Conservation (phyloP, 2,797 vertebrate genomes). For the Scolopax bukidnonensis region DNA sequence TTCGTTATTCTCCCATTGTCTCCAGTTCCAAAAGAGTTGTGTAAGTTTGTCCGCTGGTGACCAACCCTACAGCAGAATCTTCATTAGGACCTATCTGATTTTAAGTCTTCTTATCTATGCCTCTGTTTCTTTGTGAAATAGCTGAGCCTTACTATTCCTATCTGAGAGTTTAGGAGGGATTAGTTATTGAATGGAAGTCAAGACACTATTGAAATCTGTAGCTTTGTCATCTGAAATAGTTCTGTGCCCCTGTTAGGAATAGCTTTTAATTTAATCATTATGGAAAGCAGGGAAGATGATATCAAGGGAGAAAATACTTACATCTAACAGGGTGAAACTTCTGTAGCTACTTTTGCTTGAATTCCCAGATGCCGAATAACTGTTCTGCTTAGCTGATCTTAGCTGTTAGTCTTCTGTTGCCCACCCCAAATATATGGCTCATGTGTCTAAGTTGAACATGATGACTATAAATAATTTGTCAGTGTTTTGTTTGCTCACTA, state of each 20-base stretch:
- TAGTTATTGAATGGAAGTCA: neutral
- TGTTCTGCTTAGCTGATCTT: neutral
- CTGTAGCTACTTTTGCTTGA: neutral
- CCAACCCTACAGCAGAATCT: neutral
- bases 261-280: neutral
- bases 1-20: neutral
- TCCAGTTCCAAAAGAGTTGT: slow-evolving; percentile 13
- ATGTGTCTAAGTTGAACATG: neutral
- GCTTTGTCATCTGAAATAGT: neutral
- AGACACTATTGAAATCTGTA: neutral
- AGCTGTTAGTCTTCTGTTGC: neutral
- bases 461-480: neutral
- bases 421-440: neutral
- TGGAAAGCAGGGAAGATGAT: neutral
- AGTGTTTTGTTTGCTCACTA: neutral
- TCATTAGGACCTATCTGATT: neutral
- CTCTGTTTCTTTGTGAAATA: neutral
- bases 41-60: neutral
- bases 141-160: neutral
- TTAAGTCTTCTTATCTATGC: neutral
- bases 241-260: neutral
- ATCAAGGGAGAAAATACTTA: neutral
- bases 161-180: neutral
- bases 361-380: neutral
- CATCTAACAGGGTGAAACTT: neutral